Evolutionary conservation across 2,797 vertebrate genomes (phyloP).

Genomic region (Myiothlypis chrysogaster): DNA sequence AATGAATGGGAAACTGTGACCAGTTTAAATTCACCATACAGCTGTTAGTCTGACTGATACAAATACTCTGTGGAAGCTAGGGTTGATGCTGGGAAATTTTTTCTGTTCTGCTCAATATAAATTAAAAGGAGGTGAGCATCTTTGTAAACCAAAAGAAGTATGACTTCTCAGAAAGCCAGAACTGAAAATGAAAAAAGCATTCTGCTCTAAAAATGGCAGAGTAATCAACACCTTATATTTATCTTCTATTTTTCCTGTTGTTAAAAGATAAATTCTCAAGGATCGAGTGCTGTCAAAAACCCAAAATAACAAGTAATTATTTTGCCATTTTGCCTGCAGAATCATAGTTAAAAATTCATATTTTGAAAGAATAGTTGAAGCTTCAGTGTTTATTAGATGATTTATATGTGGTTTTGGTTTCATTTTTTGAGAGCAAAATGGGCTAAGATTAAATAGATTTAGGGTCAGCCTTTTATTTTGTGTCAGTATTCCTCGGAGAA

Average conservation of each 20-base stretch:
- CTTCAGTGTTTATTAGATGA: background rate
- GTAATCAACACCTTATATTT: background rate
- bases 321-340: background rate
- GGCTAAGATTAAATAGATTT: background rate
- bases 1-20: background rate
- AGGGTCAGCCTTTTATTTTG: background rate
- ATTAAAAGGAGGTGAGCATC: background rate
- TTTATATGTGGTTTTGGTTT: background rate
- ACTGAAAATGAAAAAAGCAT: background rate
- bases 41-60: background rate
- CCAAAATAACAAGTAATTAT: background rate
- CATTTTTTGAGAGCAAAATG: background rate
- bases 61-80: background rate
- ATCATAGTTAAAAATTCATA: background rate
- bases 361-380: background rate
- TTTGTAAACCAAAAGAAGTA: background rate
- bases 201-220: background rate
- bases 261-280: background rate
- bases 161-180: background rate
- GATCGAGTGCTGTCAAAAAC: background rate
- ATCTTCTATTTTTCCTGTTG: background rate
- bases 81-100: background rate
- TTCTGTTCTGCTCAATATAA: background rate
- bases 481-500: background rate
- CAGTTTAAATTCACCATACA: background rate